These are phyloP conservation scores for Mythimna ferrago DNA, from an alignment of 2,888 invertebrate genomes.

Conservation along the genomic window DNA sequence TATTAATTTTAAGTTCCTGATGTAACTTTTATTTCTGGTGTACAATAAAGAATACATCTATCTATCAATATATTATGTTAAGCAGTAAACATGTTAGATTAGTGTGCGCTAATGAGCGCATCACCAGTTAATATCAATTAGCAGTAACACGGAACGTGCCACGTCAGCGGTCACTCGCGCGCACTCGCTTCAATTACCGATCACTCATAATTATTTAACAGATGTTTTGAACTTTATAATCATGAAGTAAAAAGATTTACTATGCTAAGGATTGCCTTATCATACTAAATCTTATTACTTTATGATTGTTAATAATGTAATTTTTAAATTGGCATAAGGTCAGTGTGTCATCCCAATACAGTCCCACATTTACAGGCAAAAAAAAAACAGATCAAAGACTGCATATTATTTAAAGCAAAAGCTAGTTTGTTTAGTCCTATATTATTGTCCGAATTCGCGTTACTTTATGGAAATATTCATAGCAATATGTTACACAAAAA, in stretches of 20 bases:
- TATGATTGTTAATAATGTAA: no score
- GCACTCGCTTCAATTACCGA: slow-evolving; percentile 7
- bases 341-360: neutral
- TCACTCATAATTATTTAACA: neutral
- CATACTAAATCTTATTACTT: no score
- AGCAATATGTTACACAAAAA: neutral
- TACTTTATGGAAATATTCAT: neutral
- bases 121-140: slow-evolving; percentile 32
- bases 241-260: no score
- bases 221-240: neutral
- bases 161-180: slow-evolving; percentile 9
- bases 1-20: no score
- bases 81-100: neutral
- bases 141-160: neutral
- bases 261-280: no score
- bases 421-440: neutral
- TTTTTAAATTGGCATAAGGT: neutral
- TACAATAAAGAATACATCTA: no score
- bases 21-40: no score
- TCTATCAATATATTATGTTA: neutral
- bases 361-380: no score
- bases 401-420: no score
- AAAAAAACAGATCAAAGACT: neutral
- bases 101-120: neutral
- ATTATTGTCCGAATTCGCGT: neutral